Base-by-base conservation (phyloP, 2,888 invertebrate genomes). In the Margaritifera margaritifera region DNA sequence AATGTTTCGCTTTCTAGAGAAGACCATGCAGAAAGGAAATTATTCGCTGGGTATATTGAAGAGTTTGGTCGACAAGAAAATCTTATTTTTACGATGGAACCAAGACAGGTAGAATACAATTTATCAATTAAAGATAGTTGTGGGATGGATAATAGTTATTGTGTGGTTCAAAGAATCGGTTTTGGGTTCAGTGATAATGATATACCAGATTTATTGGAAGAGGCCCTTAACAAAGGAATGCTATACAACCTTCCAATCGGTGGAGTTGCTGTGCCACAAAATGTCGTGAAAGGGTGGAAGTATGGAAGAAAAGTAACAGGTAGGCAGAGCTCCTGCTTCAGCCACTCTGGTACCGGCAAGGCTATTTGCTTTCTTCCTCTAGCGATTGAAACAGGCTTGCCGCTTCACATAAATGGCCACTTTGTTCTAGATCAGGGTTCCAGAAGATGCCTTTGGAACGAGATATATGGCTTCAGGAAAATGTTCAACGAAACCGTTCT, bases 351-450 rank as follows among this genome's bases (percentile, higher is more conserved):
- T 42, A 20, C n/a, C 4, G 6, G 50, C 31, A 69, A 67, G 31
- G 81, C 75, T 19, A 85, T 79, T 72, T 87, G 86, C 59, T 84
- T 81, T 54, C 72, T 86, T 25, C 86, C 86, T 19, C 65, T 86
- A 22, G 85, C 86, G 11, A 63, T 79, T 20, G 31, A 66, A 25
- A 81, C 84, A 5, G 77, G 78, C 8, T 71, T 86, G 4, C 85
- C 86, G 22, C 71, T 84, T 15, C 82, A 85, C 61, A 71, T 86
- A 6, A 84, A 86, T 72, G 84, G 81, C 3, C 80, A 84, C 56
- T 86, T 86, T 78, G 80, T 79, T 8, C 71, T 86, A 8, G 84
- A 83, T 62, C 81, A 85, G 58, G 83, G 84, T 70, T 72, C 81
- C 0, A 72, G 85, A 69, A 69, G 83, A 62, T 71, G 65, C 59